Evolutionary conservation across 35 echinoderm and acorn worm species (phyloP), one percentile per base, ranked within the genome.

Genomic region (Apostichopus parvimensis): DNA sequence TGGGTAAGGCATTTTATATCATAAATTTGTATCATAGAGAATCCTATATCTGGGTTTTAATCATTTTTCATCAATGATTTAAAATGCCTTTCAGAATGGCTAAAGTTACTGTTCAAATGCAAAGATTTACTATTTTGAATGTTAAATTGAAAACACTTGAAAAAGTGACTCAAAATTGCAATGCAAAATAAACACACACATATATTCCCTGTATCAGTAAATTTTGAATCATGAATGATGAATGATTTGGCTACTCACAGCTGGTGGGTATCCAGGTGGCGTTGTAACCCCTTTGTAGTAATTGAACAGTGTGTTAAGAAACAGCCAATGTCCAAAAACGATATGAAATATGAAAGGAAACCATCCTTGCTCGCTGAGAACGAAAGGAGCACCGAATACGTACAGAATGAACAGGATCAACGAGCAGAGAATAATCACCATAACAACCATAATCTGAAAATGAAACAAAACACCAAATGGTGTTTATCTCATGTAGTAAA

Each of bases 211-310:
- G 12, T 12, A 61, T 61, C 8, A 61, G 8, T 58, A 54, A n/a
- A 15, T 53, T 59, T 89, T 53, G 87, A 57, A 22, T 25, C 34
- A 45, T 45, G 34, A 45, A 45, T 3, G 34, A 45, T 45, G 34
- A 45, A 45, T 45, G 34, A 45, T 45, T 45, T 45, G 34, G 34
- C 34, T 59, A 94, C 90, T 91, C 85, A 98, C 96, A 77, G 92
- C 88, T 60, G 96, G 96, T 54, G 96, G 96, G n/a, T 94, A 64
- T 6, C 96, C 96, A 61, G 96, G 96, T 15, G 89, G 53, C 45
- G 96, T 98, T 8, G 92, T 95, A 5, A 95, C 94, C 53, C 96
- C 92, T 72, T 98, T 95, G 94, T 98, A 98, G 90, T 98, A 98
- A 68, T 98, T 92, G 80, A 98, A 98, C 21, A 86, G 24, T 18